Evolutionary conservation across 2,888 invertebrate species (phyloP).

Genomic region (Leptinotarsa juncta): DNA sequence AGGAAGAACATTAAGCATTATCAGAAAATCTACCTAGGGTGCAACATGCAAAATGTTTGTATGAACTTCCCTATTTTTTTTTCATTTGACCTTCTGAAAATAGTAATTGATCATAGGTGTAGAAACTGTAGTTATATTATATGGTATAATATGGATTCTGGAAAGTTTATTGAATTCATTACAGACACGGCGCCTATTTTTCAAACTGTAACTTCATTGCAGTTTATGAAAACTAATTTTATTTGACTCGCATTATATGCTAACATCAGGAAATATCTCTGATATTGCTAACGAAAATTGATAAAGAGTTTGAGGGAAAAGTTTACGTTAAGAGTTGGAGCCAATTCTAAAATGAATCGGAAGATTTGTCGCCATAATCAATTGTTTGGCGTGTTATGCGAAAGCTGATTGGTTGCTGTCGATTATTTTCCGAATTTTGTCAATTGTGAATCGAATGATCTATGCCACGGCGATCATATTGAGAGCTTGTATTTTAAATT

Average conservation of each 20-base stretch:
- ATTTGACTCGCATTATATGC: not conserved
- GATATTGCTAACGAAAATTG: no score
- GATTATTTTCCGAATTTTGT: no score
- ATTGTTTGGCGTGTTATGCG: no score
- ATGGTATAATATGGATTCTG: conserved; percentile 3
- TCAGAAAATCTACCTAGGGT: conserved; percentile 7
- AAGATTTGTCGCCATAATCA: no score
- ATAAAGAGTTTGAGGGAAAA: no score
- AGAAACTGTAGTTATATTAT: conserved; percentile 1
- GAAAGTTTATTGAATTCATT: not conserved
- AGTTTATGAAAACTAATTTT: no score
- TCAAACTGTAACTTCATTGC: not conserved
- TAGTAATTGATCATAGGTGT: not conserved
- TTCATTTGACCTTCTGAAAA: not conserved
- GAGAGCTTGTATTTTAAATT: no score
- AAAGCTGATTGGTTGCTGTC: no score
- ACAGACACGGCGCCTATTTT: conserved; percentile 14
- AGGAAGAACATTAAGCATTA: conserved; percentile 8
- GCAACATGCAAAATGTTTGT: conserved; percentile 12
- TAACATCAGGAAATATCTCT: not conserved
- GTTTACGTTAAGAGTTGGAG: no score
- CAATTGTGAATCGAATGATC: no score
- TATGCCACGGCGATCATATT: no score
- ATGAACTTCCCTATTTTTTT: not conserved
- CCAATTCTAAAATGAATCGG: no score